Evolutionary conservation across 1,140 invertebrate genomes (phyloP), one percentile per base, ranked within the genome.

Genomic region (Melipona quadrifasciata): DNA sequence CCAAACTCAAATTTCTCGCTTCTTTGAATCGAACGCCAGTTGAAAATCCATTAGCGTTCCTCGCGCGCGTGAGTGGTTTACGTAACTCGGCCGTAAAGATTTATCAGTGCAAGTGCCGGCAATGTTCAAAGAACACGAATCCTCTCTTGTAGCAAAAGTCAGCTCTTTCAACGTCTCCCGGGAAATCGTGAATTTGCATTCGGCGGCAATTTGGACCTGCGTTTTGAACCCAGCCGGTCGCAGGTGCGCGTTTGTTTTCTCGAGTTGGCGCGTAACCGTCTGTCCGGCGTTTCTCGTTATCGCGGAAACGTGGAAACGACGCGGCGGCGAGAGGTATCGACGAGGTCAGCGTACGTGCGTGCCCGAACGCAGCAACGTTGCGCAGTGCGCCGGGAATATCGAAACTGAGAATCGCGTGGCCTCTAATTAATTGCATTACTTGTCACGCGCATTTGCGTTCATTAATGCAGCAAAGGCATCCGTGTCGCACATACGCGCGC

Each of bases 371-470:
- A 70, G 53, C 58, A 71, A 71, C 65, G 77, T 64, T 31, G 47
- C 47, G 71, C 24, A 27, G 55, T 34, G 65, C n/a, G 6, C 1
- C 31, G n/a, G n/a, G 67, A 78, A 71, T 53, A 61, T 79, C 19
- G 75, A 21, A 51, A 53, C 75, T 58, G 55, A 53, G 82, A 64
- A 64, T 53, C 34, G 67, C 82, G 75, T 53, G 67, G 39, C 57
- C 57, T 71, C 67, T 84, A 84, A 84, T 84, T 84, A 84, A 84
- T 84, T 79, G 55, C 75, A 84, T 84, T 84, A 84, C 67, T 78
- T 84, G 82, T 79, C 82, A 78, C 82, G 75, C 82, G 82, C 75
- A 75, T 84, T 84, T 84, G 82, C 82, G 65, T 58, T 84, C 75
- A 77, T 82, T 82, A 82, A 82, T 82, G 64, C 34, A 67, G 39